Conservation (phyloP, 92 coral and sea anemone genomes). For the Bergia puertoricense region DNA sequence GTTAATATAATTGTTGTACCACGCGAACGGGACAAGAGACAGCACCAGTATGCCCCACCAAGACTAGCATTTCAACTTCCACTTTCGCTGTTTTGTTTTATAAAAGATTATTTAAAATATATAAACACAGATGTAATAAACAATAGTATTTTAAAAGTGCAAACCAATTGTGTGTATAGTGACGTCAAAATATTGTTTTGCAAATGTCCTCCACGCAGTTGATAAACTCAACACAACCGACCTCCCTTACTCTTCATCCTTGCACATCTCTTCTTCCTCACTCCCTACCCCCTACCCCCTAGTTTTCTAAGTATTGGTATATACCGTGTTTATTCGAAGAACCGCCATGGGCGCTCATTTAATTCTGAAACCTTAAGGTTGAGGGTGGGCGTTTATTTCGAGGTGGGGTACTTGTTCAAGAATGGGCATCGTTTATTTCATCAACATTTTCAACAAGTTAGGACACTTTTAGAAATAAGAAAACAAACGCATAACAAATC, state of each 20-base stretch:
- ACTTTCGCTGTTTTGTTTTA: not conserved
- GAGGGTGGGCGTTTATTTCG: too few species aligned
- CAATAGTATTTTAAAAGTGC: not conserved
- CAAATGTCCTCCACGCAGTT: not conserved
- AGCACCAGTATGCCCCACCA: not conserved
- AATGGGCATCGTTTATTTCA: too few species aligned
- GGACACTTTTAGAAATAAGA: too few species aligned
- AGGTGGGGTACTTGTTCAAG: too few species aligned
- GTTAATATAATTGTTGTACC: too few species aligned
- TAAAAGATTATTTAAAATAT: too few species aligned
- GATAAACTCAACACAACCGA: not conserved
- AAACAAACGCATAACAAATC: too few species aligned
- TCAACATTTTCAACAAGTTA: too few species aligned
- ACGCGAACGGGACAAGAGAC: not conserved
- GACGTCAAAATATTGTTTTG: not conserved
- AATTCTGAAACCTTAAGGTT: too few species aligned
- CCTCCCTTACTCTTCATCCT: not conserved
- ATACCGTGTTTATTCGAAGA: too few species aligned
- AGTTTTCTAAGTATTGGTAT: too few species aligned
- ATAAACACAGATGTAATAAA: not conserved
- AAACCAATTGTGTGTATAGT: not conserved
- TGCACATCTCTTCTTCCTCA: not conserved
- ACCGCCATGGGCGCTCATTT: too few species aligned
- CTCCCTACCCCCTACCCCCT: not conserved
- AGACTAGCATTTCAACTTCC: not conserved